phyloP scores from a whole-genome alignment of 2,113 vertebrate species.

The Formicarius rufipectus region DNA sequence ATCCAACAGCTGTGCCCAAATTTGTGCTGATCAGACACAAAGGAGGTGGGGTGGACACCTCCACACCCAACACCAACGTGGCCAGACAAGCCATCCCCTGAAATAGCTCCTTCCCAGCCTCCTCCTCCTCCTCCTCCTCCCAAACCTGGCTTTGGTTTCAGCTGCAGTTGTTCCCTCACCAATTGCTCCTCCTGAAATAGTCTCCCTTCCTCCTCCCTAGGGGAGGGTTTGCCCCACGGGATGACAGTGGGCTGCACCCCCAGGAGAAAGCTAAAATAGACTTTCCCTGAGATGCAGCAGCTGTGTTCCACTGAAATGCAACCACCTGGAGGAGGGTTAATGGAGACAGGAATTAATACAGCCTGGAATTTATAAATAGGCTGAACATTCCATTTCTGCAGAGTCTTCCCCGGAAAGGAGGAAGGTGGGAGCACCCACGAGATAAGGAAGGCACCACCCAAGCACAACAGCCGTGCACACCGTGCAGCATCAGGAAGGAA shows the following conservation, averaged over 20 bases:
- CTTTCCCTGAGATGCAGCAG: neutral
- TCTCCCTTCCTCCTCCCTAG: neutral
- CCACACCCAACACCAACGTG: accelerated
- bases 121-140: neutral
- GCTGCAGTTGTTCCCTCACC: neutral
- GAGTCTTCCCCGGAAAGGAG: neutral
- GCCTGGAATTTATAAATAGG: neutral
- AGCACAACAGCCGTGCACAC: neutral
- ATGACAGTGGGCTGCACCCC: neutral
- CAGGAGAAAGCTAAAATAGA: neutral
- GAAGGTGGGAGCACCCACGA: neutral
- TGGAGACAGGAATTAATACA: neutral
- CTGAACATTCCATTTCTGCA: neutral
- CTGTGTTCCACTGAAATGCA: neutral
- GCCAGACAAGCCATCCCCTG: neutral
- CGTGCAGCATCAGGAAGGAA: neutral
- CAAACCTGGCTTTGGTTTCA: neutral
- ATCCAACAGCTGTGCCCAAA: neutral
- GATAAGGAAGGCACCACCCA: neutral
- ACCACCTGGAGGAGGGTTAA: slow-evolving; percentile 7
- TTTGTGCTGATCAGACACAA: neutral
- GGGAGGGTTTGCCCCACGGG: neutral
- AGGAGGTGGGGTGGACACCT: neutral
- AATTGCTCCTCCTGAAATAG: slow-evolving; percentile 4
- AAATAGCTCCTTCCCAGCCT: slow-evolving; percentile 22